phyloP scores from a whole-genome alignment of 1,140 invertebrate species.

The Drosophila pectinifera region DNA sequence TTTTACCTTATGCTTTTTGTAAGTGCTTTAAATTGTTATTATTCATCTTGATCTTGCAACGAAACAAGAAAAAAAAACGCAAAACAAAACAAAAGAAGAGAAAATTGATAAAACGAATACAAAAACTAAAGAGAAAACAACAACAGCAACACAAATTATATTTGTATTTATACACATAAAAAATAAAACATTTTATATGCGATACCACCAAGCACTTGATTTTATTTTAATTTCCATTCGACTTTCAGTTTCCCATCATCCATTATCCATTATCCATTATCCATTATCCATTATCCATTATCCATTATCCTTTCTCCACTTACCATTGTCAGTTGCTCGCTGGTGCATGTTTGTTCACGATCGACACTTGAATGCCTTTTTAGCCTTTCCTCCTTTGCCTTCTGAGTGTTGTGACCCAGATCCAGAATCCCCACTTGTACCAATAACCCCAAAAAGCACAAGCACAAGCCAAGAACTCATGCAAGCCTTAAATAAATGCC shows the following conservation, averaged over 20 bases:
- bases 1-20: conserved; percentile 65
- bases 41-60: conserved; percentile 67
- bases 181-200: conserved; percentile 74
- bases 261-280: neutral
- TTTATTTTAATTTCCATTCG: conserved; percentile 25
- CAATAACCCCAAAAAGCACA: too few relatives aligned
- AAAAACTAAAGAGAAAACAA: conserved; percentile 14
- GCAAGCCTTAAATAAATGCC: conserved; percentile 5
- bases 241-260: conserved; percentile 9
- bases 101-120: conserved; percentile 27
- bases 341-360: conserved; percentile 15
- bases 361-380: conserved; percentile 4
- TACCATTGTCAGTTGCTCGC: neutral
- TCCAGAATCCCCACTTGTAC: neutral
- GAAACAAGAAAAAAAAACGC: conserved; percentile 43
- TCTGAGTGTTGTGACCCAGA: neutral
- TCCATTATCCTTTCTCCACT: neutral
- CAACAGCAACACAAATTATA: conserved; percentile 68
- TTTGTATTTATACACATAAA: conserved; percentile 74
- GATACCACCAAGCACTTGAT: conserved; percentile 31
- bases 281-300: neutral
- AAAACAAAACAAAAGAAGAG: conserved; percentile 22
- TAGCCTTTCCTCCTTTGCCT: neutral
- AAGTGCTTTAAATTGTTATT: conserved; percentile 80
- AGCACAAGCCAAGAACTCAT: conserved; percentile 1